phyloP scores from a whole-genome alignment of 2,113 vertebrate genomes.

The Ursus arctos region DNA sequence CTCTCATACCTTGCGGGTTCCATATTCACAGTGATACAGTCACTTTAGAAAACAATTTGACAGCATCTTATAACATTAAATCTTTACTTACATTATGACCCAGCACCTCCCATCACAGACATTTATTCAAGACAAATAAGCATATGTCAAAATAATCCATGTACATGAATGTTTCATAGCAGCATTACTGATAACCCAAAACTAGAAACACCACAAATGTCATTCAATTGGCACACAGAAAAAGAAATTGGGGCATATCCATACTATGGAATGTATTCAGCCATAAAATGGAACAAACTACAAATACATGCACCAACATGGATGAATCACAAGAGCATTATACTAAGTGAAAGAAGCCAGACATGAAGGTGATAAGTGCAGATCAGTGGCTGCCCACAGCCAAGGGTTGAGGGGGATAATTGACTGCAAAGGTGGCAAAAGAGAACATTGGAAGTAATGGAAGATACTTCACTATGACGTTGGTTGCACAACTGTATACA shows the following conservation, averaged over 20 bases:
- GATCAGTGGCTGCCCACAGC: background rate
- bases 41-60: background rate
- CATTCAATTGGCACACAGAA: background rate
- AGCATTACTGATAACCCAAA: background rate
- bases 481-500: background rate
- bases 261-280: background rate
- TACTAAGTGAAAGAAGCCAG: background rate
- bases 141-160: background rate
- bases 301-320: background rate
- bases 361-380: background rate
- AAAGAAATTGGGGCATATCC: background rate
- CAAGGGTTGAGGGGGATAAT: background rate
- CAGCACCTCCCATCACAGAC: background rate
- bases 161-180: background rate
- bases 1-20: background rate
- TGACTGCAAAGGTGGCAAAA: background rate
- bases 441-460: background rate
- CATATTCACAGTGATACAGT: background rate
- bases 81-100: background rate
- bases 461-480: background rate
- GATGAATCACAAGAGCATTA: background rate
- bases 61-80: background rate
- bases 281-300: constrained; percentile 8
- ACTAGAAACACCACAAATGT: background rate
- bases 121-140: constrained; percentile 16